phyloP scores from a whole-genome alignment of 1,140 invertebrate genomes.

The Procambarus virginalis region DNA sequence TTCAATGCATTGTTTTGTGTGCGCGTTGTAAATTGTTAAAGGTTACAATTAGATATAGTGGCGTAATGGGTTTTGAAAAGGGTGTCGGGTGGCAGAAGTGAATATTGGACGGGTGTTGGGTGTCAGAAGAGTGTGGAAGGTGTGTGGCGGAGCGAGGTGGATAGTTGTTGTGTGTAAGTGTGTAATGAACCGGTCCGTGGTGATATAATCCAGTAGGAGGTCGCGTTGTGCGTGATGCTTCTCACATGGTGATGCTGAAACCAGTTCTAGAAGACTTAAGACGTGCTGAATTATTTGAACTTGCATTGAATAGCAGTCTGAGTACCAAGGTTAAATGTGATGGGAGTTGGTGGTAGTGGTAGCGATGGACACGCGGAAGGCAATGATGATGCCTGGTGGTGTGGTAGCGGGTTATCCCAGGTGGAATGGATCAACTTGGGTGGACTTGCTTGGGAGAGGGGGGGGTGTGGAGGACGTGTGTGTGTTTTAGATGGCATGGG shows the following conservation, averaged over 20 bases:
- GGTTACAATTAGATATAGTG: too few species aligned
- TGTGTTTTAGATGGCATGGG: slow-evolving; percentile 12
- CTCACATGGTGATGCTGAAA: background rate
- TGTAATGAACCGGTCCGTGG: background rate
- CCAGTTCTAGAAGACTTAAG: background rate
- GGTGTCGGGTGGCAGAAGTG: background rate
- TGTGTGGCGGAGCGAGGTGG: background rate
- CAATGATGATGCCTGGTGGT: background rate
- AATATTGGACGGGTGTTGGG: background rate
- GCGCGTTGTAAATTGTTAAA: too few species aligned
- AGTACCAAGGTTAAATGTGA: background rate
- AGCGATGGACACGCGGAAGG: background rate
- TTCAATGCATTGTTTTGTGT: too few species aligned
- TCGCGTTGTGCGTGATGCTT: background rate
- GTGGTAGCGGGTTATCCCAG: background rate
- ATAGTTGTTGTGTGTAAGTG: background rate
- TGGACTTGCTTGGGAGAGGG: background rate
- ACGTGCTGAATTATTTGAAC: background rate
- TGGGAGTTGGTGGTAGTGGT: background rate
- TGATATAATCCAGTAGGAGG: background rate
- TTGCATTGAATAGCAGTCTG: background rate
- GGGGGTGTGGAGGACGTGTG: background rate
- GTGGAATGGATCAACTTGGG: background rate
- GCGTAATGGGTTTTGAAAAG: too few species aligned
- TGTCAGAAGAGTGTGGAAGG: too few species aligned